A percentile compares a stretch with the other conserved stretches of the same genome.
Evolutionary conservation across 1,140 invertebrate genomes (phyloP).

Genomic region (Plectus sambesii): DNA sequence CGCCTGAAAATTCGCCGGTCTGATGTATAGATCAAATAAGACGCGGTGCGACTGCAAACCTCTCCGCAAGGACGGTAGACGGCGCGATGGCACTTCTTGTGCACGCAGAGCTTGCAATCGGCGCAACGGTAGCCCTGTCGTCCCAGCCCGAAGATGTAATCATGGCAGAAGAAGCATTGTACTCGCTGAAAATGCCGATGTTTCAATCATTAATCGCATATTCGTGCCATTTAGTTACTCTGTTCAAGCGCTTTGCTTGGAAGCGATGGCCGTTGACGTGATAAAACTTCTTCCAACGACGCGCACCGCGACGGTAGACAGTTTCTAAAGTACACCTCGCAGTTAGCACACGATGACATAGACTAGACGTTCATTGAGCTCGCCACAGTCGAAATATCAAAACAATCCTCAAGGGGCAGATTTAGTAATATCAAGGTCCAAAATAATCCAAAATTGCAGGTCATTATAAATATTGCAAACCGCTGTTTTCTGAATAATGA

Average conservation of each 20-base stretch:
- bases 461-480: no score
- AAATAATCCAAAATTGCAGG: no score
- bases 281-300: conserved; percentile 93
- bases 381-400: no score
- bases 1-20: no score
- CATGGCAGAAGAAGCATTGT: conserved; percentile 90
- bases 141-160: conserved; percentile 94
- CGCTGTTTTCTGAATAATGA: no score
- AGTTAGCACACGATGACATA: conserved; percentile 73
- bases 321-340: conserved; percentile 91
- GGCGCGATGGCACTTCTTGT: conserved; percentile 96
- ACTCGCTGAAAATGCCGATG: conserved; percentile 71
- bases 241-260: conserved; percentile 95
- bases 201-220: conserved; percentile 56
- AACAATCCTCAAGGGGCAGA: no score
- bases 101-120: conserved; percentile 88
- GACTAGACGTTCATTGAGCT: conserved; percentile 12
- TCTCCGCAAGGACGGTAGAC: conserved; percentile 67
- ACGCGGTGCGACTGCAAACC: no score
- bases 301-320: conserved; percentile 92
- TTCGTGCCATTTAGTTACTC: conserved; percentile 51
- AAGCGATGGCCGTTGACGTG: conserved; percentile 97
- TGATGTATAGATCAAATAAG: not conserved
- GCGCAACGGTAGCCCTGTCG: conserved; percentile 95
- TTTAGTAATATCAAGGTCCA: no score